Evolutionary conservation across 2,888 invertebrate genomes (phyloP).

Genomic region (Zootermopsis nevadensis): DNA sequence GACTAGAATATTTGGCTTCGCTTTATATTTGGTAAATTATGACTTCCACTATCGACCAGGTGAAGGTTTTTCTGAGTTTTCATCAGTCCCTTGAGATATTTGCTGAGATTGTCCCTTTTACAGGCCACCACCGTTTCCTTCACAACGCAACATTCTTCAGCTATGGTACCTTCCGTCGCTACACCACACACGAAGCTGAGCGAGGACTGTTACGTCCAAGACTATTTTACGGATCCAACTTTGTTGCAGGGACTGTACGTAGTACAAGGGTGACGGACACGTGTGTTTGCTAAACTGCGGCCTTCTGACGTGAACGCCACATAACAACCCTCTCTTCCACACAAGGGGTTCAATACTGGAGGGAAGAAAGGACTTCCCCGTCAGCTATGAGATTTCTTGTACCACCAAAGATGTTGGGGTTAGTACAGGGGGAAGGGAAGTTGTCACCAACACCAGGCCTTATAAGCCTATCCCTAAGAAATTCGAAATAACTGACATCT

Average conservation of each 20-base stretch:
- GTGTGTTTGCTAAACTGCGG: slow-evolving; percentile 36
- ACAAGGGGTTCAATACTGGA: slow-evolving; percentile 10
- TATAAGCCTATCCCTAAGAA: slow-evolving; percentile 1
- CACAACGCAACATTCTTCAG: no score
- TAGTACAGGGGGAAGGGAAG: not conserved
- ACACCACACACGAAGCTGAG: no score
- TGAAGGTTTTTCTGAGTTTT: no score
- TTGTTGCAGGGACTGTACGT: not conserved
- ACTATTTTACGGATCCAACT: no score
- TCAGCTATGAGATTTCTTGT: slow-evolving; percentile 19
- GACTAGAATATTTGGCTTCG: no score
- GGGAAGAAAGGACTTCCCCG: slow-evolving; percentile 15
- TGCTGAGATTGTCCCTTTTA: no score
- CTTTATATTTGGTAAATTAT: no score
- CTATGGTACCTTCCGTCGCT: no score
- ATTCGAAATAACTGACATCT: slow-evolving; percentile 26
- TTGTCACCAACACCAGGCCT: slow-evolving; percentile 8
- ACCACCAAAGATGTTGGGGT: slow-evolving; percentile 24
- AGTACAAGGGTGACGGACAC: slow-evolving; percentile 25
- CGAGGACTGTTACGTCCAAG: no score
- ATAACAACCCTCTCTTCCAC: slow-evolving; percentile 17
- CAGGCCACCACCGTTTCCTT: no score
- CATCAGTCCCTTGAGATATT: no score
- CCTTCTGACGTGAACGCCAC: slow-evolving; percentile 2
- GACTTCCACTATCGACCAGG: no score